Evolutionary conservation across 2,888 invertebrate genomes (phyloP), one percentile per base, ranked within the genome.

Genomic region (Lymantria monacha): DNA sequence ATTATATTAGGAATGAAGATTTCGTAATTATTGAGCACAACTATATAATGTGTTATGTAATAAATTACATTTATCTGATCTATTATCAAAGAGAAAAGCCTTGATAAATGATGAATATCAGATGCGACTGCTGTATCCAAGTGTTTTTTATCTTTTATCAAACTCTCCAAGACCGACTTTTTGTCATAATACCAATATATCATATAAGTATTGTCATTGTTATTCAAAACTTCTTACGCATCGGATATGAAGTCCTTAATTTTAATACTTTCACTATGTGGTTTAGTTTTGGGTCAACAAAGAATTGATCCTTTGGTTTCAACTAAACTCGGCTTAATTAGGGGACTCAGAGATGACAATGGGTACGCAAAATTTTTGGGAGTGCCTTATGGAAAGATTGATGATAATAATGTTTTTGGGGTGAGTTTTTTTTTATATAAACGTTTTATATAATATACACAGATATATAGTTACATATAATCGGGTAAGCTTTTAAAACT

Each of bases 331-430:
- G 70, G 69, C 1, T 48, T 69, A 22, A 64, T 71, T n/a, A 51
- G 59, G 1, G 69, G 70, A 3, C 48, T 68, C 0, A 49, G 42
- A 11, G 59, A 63, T 42, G 47, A 50, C 0, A 53, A 63, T 36
- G 70, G 69, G 0, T 72, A 68, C 31, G 51, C 58, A 1, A 59
- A 59, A 44, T 74, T 68, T 31, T 51, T 69, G n/a, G 74, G 73
- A 9, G 63, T 74, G 3, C 73, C 74, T 8, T 74, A 68, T 51
- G 74, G 67, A 10, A 50, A 51, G 8, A 55, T 70, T 2, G 51
- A 68, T 33, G 53, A 40, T 31, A 44, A 30, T 0, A 64, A 69
- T 59, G 61, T 67, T 56, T 61, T 75, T 51, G 70, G 67, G 49
- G 70, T 70, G 50, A 61, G 60, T 56, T 36, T 8, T 56, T 36